These are phyloP conservation scores for Montipora capricornis DNA, from an alignment of 64 coral and sea anemone species.

Conservation along the genomic window DNA sequence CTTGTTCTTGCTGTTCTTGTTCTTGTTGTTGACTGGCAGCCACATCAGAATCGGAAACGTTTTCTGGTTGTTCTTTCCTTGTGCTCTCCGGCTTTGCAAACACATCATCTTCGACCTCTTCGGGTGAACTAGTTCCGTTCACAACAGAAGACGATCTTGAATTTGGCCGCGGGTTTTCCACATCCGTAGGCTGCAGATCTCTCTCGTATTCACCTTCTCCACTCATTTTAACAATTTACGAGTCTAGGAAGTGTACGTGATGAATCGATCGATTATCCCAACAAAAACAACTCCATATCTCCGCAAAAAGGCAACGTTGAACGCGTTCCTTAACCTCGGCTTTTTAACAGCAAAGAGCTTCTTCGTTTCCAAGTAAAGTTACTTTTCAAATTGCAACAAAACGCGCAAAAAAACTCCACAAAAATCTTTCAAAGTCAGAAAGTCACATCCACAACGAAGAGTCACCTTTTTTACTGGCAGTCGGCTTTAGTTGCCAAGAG, in stretches of 20 bases:
- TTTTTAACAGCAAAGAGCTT: background rate
- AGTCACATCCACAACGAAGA: background rate
- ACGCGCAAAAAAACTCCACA: background rate
- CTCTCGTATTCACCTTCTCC: background rate
- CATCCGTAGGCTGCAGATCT: background rate
- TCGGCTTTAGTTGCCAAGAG: conserved; percentile 25
- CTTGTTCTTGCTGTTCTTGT: too few relatives aligned
- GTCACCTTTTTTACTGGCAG: background rate
- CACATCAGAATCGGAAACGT: background rate
- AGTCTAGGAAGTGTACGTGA: background rate
- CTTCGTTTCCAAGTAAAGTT: background rate
- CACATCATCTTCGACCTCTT: conserved; percentile 9
- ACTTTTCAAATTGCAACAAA: background rate
- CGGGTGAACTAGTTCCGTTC: conserved; percentile 46
- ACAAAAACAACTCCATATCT: background rate
- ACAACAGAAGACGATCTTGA: conserved; percentile 44
- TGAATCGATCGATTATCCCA: background rate
- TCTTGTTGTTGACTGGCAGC: conserved; percentile 14
- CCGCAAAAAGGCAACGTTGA: background rate
- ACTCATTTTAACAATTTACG: conserved; percentile 26
- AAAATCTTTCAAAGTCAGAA: background rate
- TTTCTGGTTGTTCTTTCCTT: conserved; percentile 41
- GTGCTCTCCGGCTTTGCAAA: background rate
- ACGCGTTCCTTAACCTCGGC: background rate
- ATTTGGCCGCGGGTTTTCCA: background rate